Conservation (phyloP, 2,797 vertebrate species). For the Malurus leucopterus region DNA sequence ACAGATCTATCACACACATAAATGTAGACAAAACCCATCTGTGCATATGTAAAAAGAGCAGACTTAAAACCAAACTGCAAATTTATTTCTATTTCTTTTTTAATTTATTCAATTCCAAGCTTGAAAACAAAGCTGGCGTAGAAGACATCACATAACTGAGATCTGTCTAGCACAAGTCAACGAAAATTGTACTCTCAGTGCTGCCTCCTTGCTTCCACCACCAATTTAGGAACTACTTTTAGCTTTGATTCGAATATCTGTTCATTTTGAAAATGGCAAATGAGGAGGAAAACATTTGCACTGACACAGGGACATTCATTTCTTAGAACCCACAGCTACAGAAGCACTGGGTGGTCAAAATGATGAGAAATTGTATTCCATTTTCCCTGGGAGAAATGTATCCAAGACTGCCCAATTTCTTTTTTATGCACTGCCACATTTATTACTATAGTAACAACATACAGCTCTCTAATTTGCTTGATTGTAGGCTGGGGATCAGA, state of each 20-base stretch:
- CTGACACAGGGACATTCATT: not conserved
- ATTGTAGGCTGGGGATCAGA: constrained; percentile 26
- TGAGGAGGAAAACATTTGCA: not conserved
- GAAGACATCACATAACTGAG: not conserved
- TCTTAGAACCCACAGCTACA: not conserved
- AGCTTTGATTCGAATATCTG: not conserved
- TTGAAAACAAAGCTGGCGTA: not conserved
- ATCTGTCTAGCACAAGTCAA: not conserved
- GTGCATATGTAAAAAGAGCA: not conserved
- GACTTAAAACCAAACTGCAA: not conserved
- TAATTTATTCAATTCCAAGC: not conserved
- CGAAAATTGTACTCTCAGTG: not conserved
- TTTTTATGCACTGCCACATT: constrained; percentile 30
- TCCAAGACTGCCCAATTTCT: constrained; percentile 31
- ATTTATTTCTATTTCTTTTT: not conserved
- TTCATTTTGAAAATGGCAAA: not conserved
- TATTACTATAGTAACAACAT: constrained; percentile 68
- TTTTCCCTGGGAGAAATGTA: constrained; percentile 39
- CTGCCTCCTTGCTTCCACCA: not conserved
- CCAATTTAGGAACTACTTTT: not conserved
- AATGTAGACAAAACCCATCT: not conserved
- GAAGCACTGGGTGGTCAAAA: constrained; percentile 36
- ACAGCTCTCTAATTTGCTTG: constrained; percentile 52
- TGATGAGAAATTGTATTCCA: constrained; percentile 45
- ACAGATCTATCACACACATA: not conserved